A percentile compares a stretch with the other conserved stretches of the same genome.
Evolutionary conservation across 2,888 invertebrate species (phyloP).

Genomic region (Pseudeuparius sepicola): DNA sequence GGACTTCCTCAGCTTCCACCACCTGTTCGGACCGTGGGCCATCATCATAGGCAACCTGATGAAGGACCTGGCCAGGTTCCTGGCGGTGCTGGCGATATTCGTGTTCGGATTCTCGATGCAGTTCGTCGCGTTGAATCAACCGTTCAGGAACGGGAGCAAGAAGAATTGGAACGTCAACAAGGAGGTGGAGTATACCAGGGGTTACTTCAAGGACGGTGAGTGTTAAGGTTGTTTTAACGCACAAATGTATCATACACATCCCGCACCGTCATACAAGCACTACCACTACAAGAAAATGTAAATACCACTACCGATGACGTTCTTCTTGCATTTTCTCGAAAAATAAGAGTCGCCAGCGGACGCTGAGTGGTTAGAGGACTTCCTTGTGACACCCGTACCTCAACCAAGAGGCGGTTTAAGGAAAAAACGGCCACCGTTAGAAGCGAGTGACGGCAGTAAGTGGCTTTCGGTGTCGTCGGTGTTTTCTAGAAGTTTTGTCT

Average conservation of each 20-base stretch:
- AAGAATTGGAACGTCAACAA: too few species aligned
- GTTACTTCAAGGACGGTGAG: constrained; percentile 68
- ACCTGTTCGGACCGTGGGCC: constrained; percentile 99
- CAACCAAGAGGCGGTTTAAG: constrained; percentile 12
- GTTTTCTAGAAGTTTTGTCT: too few species aligned
- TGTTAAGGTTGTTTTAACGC: too few species aligned
- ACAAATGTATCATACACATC: too few species aligned
- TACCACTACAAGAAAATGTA: too few species aligned
- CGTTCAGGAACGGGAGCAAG: constrained; percentile 53
- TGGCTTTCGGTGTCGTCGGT: too few species aligned
- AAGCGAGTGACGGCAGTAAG: constrained; percentile 19
- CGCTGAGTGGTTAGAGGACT: constrained; percentile 28
- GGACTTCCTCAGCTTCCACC: constrained; percentile 97
- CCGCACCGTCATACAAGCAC: too few species aligned
- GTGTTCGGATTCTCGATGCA: constrained; percentile 98
- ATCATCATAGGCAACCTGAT: constrained; percentile 95
- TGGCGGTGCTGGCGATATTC: constrained; percentile 95
- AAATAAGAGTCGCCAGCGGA: constrained; percentile 20
- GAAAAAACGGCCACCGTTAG: constrained; percentile 18
- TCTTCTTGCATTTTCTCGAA: too few species aligned
- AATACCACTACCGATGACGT: too few species aligned
- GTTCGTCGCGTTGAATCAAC: constrained; percentile 92
- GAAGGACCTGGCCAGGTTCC: constrained; percentile 91
- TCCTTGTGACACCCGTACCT: constrained; percentile 8
- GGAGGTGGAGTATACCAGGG: too few species aligned